Evolutionary conservation across 2,888 invertebrate genomes (phyloP).

Genomic region (Eretmocerus hayati): DNA sequence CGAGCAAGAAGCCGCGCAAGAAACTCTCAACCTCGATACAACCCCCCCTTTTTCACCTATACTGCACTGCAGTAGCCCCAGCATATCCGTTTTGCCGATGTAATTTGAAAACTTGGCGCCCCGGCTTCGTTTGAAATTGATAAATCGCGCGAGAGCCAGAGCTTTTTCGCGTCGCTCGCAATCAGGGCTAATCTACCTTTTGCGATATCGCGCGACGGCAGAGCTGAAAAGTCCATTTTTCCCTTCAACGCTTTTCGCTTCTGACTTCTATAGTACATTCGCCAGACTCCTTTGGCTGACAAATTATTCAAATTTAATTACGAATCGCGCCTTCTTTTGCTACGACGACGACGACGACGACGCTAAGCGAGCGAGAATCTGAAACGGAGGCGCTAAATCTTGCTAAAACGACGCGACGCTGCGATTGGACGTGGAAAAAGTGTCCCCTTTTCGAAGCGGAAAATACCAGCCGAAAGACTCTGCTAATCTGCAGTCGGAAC

Average conservation of each 20-base stretch:
- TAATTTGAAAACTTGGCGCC: constrained; percentile 38
- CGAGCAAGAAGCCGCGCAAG: no score
- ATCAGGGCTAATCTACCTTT: constrained; percentile 34
- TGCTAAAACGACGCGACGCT: no score
- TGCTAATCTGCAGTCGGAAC: no score
- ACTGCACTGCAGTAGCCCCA: no score
- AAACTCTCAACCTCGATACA: no score
- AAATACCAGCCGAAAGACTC: no score
- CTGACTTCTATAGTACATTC: not conserved
- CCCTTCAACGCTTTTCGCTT: constrained; percentile 1
- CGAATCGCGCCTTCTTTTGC: not conserved
- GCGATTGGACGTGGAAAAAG: constrained; percentile 16
- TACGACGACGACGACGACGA: no score
- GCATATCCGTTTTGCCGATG: no score
- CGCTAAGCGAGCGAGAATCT: no score
- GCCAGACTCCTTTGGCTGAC: constrained; percentile 10
- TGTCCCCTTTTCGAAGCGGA: no score
- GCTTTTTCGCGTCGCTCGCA: constrained; percentile 24
- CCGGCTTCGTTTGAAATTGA: constrained; percentile 36
- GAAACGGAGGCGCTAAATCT: constrained; percentile 20
- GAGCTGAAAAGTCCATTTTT: constrained; percentile 34
- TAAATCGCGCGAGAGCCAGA: constrained; percentile 36
- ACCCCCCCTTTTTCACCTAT: no score
- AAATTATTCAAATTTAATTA: constrained; percentile 24
- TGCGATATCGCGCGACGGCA: constrained; percentile 24